phyloP scores from a whole-genome alignment of 1,140 invertebrate genomes.

The Ooceraea biroi region DNA sequence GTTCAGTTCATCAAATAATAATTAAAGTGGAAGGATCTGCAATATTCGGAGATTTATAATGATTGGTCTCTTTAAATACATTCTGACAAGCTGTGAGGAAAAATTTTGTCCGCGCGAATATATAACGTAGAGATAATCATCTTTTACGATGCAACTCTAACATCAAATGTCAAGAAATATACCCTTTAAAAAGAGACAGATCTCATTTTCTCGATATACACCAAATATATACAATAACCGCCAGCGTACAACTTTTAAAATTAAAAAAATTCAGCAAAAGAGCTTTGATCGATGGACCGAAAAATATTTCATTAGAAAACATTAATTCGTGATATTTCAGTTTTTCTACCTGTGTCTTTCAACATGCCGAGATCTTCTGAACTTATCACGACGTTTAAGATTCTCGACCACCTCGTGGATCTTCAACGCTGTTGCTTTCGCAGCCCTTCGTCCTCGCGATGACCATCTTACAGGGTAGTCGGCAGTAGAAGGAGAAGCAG shows the following conservation, averaged over 20 bases:
- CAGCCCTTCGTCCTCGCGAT: neutral
- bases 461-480: slow-evolving; percentile 30
- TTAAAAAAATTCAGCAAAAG: too few relatives aligned
- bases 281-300: neutral
- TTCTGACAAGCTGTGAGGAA: slow-evolving; percentile 19
- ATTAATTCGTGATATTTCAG: slow-evolving; percentile 17
- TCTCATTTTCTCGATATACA: too few relatives aligned
- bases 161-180: neutral
- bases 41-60: slow-evolving; percentile 52
- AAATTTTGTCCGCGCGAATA: slow-evolving; percentile 34
- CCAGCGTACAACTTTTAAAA: too few relatives aligned
- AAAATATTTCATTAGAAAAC: neutral
- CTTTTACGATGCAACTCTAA: slow-evolving; percentile 28
- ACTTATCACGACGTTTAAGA: neutral
- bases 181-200: too few relatives aligned
- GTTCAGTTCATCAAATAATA: slow-evolving; percentile 45
- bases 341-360: slow-evolving; percentile 6
- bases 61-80: slow-evolving; percentile 42
- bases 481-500: slow-evolving; percentile 46
- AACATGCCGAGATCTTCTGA: slow-evolving; percentile 1
- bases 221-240: too few relatives aligned
- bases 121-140: slow-evolving; percentile 43
- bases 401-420: slow-evolving; percentile 1
- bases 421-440: slow-evolving; percentile 11
- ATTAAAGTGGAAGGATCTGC: slow-evolving; percentile 27